Percentiles rank a stretch among this genome's conserved stretches.
phyloP scores from a whole-genome alignment of 2,888 invertebrate species.

The Camponotus fellah region DNA sequence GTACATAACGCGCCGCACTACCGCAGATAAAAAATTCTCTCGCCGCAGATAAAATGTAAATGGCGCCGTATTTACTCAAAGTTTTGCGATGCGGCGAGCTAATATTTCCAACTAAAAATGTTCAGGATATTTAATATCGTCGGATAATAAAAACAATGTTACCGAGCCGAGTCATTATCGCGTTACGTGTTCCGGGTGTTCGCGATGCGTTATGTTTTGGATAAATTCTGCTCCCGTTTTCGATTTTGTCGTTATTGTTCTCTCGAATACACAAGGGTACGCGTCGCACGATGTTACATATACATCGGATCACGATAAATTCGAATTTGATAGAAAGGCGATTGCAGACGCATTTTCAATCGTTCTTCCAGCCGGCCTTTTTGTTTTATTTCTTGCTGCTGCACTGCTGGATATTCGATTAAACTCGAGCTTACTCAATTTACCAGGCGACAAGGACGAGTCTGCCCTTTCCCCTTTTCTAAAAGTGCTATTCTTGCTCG shows the following conservation, averaged over 20 bases:
- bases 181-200: background rate
- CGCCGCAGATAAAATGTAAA: constrained; percentile 55
- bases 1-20: background rate
- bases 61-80: constrained; percentile 42
- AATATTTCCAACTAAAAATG: constrained; percentile 38
- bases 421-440: constrained; percentile 64
- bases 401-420: constrained; percentile 60
- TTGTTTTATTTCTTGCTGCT: constrained; percentile 58
- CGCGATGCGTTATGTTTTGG: background rate
- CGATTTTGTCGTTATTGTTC: background rate
- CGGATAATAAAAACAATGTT: background rate
- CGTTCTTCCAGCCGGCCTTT: constrained; percentile 32
- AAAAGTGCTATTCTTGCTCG: constrained; percentile 38
- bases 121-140: constrained; percentile 32
- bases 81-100: constrained; percentile 7
- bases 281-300: background rate
- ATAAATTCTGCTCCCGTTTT: background rate
- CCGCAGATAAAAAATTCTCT: constrained; percentile 43
- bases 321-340: constrained; percentile 51
- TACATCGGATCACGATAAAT: constrained; percentile 48
- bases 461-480: background rate
- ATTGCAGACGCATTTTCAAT: constrained; percentile 43
- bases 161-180: constrained; percentile 10
- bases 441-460: constrained; percentile 44
- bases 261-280: background rate